Conservation (phyloP, 1,140 invertebrate genomes). For the Parapsyche elsis region DNA sequence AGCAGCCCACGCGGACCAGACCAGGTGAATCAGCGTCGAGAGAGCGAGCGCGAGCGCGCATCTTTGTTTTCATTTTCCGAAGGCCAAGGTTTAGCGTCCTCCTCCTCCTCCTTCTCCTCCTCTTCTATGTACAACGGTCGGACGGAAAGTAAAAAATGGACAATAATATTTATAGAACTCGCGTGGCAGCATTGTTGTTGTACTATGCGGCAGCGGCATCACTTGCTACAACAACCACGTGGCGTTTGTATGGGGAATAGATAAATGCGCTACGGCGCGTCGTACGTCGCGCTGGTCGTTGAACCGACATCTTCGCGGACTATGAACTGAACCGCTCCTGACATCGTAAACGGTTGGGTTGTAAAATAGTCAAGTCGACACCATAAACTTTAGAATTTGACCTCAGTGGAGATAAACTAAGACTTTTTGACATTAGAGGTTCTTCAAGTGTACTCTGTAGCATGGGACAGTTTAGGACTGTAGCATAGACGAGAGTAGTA, state of each 20-base stretch:
- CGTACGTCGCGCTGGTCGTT: neutral
- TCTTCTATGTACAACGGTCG: neutral
- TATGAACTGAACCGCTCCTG: no score
- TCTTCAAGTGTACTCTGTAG: no score
- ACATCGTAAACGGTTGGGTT: no score
- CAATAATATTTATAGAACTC: constrained; percentile 25
- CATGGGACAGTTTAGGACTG: no score
- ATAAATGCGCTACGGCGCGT: neutral
- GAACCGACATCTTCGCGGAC: constrained; percentile 9
- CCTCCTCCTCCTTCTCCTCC: neutral
- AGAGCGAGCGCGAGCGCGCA: neutral
- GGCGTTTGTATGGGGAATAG: constrained; percentile 3
- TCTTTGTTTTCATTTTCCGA: constrained; percentile 32
- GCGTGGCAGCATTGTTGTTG: constrained; percentile 4
- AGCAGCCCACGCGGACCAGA: neutral
- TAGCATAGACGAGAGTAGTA: no score
- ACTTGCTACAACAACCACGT: constrained; percentile 18
- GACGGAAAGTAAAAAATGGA: neutral
- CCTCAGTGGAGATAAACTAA: no score
- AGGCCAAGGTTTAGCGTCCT: constrained; percentile 40
- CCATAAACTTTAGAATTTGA: no score
- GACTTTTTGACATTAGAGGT: no score
- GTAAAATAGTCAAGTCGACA: no score
- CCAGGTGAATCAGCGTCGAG: constrained; percentile 30
- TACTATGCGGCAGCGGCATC: neutral